phyloP scores from a whole-genome alignment of 2,888 invertebrate genomes.

The Periphyllus acericola region DNA sequence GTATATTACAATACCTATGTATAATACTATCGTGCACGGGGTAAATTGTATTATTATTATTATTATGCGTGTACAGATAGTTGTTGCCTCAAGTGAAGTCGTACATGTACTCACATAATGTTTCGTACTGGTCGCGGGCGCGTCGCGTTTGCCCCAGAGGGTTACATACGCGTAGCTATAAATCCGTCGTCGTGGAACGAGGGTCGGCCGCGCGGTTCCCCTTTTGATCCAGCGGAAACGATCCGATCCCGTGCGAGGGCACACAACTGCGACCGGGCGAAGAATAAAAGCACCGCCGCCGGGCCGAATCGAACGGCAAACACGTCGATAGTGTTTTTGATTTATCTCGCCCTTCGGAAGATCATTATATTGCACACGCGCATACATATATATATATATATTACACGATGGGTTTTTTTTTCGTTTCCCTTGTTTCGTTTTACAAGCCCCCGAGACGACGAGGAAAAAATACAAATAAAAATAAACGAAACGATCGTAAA shows the following conservation, averaged over 20 bases:
- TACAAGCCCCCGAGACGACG: constrained; percentile 20
- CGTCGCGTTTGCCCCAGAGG: not conserved
- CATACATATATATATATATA: not conserved
- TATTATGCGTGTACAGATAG: not conserved
- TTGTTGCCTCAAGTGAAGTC: not conserved
- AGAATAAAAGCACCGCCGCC: constrained; percentile 13
- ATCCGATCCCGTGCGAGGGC: not conserved
- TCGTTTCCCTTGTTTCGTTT: not conserved
- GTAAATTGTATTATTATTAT: not conserved
- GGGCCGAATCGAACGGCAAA: constrained; percentile 5
- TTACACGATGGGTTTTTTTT: not conserved
- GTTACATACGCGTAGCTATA: not conserved
- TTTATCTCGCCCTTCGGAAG: constrained; percentile 34
- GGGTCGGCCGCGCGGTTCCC: constrained; percentile 10
- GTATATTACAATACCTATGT: not conserved
- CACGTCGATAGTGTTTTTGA: constrained; percentile 43
- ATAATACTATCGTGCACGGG: not conserved
- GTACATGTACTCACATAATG: not conserved
- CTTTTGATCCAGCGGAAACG: not conserved
- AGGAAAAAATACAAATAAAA: not conserved
- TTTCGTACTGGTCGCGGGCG: not conserved
- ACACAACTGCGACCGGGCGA: not conserved
- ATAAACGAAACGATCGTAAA: constrained; percentile 9
- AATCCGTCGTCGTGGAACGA: not conserved
- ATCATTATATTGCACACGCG: not conserved